These are phyloP conservation scores for Limnodromus scolopaceus DNA, from an alignment of 2,797 vertebrate species.

Conservation along the genomic window DNA sequence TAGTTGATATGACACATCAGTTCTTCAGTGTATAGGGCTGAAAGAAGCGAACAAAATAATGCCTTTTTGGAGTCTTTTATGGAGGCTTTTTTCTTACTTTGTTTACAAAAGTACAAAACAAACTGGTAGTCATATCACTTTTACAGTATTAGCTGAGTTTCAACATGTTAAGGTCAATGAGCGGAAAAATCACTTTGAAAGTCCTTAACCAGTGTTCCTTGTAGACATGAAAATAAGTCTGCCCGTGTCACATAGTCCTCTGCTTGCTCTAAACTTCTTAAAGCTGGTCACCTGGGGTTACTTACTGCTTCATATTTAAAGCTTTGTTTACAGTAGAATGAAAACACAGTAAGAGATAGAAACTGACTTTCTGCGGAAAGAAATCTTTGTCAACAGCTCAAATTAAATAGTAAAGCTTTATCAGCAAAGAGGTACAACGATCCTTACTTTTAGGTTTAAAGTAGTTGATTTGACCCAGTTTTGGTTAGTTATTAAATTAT, in stretches of 20 bases:
- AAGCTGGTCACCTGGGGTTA: neutral
- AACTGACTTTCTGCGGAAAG: neutral
- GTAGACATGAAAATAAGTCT: neutral
- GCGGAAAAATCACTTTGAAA: neutral
- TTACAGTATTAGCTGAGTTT: neutral
- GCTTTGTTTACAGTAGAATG: neutral
- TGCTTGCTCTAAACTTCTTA: neutral
- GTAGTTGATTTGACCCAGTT: neutral
- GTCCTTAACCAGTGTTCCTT: neutral
- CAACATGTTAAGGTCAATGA: neutral
- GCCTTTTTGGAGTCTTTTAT: neutral
- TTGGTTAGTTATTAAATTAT: neutral
- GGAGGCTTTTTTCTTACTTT: neutral
- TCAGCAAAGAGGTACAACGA: neutral
- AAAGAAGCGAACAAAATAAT: neutral
- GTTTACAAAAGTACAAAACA: neutral
- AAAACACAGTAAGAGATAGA: neutral
- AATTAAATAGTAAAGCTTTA: neutral
- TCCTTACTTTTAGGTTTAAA: neutral
- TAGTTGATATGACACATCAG: neutral
- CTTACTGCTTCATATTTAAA: neutral
- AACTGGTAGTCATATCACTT: neutral
- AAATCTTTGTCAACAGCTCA: neutral
- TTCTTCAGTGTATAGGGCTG: neutral
- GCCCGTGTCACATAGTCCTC: neutral